Evolutionary conservation across 2,113 vertebrate species (phyloP).

Genomic region (Amblyopsis rosae): DNA sequence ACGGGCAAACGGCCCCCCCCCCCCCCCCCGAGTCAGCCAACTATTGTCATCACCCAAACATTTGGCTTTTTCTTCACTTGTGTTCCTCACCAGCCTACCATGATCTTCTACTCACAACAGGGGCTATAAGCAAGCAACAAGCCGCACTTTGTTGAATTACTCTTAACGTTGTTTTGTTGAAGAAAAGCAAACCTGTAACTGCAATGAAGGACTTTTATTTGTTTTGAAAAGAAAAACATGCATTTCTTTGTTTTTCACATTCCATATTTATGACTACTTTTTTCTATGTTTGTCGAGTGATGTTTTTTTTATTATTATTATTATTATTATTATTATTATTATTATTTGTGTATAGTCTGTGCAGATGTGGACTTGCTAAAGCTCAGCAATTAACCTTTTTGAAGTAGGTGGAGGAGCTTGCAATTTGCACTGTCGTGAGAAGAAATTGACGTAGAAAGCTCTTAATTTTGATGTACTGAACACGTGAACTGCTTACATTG

Average conservation of each 20-base stretch:
- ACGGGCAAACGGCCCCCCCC: too few species aligned
- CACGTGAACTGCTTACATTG: constrained; percentile 91
- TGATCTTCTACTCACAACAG: constrained; percentile 86
- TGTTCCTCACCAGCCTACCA: constrained; percentile 89
- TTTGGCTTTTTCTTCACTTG: constrained; percentile 76
- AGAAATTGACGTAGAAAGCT: constrained; percentile 90
- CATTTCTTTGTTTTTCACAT: constrained; percentile 84
- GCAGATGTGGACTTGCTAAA: constrained; percentile 74
- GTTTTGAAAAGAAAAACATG: constrained; percentile 78
- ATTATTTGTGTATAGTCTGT: constrained; percentile 61
- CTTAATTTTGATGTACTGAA: constrained; percentile 88
- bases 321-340: constrained; percentile 24
- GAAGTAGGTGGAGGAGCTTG: constrained; percentile 92
- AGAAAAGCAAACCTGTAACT: constrained; percentile 48
- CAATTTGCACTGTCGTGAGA: constrained; percentile 97
- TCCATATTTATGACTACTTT: constrained; percentile 86
- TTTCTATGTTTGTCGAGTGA: constrained; percentile 38
- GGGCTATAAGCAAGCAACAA: constrained; percentile 80
- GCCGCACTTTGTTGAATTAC: constrained; percentile 71
- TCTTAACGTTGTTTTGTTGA: constrained; percentile 77
- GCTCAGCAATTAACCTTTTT: constrained; percentile 80
- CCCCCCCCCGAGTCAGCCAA: constrained; percentile 54
- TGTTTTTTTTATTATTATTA: constrained; percentile 7
- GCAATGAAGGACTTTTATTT: constrained; percentile 94
- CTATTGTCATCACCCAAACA: constrained; percentile 19